Percentiles rank a stretch among this genome's conserved stretches.
Evolutionary conservation across 2,113 vertebrate genomes (phyloP).

Genomic region (Hydrolagus affinis): DNA sequence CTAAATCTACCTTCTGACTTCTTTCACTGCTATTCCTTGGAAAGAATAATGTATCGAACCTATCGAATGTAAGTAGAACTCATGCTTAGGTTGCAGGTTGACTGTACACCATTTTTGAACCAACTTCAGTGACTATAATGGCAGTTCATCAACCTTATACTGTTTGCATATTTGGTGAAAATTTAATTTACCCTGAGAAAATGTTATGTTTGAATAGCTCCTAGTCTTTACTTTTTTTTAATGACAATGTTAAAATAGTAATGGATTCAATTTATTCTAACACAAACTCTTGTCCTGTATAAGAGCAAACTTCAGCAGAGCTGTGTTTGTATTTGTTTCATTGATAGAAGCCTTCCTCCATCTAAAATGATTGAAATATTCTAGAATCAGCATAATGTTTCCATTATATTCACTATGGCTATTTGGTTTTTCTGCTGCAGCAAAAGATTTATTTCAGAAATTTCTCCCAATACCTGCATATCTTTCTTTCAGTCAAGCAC

Average conservation of each 20-base stretch:
- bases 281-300: no score
- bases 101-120: not conserved
- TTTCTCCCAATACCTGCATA: not conserved
- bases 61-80: constrained; percentile 98
- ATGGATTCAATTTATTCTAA: not conserved
- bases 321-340: not conserved
- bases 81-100: constrained; percentile 1
- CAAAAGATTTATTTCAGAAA: not conserved
- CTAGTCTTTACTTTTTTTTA: not conserved
- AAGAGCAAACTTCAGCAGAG: not conserved
- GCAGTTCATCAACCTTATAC: not conserved
- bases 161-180: not conserved
- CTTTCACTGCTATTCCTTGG: constrained; percentile 82
- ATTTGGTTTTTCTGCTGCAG: not conserved
- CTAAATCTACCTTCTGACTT: constrained; percentile 60
- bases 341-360: not conserved
- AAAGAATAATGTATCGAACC: constrained; percentile 99
- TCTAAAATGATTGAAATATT: not conserved
- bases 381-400: not conserved
- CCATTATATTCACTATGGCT: not conserved
- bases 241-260: not conserved
- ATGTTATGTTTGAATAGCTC: not conserved
- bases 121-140: not conserved
- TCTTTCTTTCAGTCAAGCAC: constrained; percentile 72
- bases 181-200: not conserved